A percentile compares a stretch with the other conserved stretches of the same genome.
Evolutionary conservation across 2,888 invertebrate species (phyloP).

Genomic region (Leucoptera coffeella): DNA sequence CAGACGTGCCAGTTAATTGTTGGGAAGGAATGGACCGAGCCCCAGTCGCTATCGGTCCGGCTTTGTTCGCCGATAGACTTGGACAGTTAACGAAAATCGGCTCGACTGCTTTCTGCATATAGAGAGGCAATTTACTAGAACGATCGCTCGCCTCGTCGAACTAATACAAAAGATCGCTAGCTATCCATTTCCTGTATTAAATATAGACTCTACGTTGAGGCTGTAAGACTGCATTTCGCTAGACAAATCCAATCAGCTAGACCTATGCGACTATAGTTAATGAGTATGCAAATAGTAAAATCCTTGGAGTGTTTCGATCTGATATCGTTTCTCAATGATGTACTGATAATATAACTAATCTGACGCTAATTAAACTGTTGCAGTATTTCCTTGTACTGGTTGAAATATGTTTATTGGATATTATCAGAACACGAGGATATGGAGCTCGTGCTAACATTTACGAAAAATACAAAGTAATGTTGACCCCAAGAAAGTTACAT

Average conservation of each 20-base stretch:
- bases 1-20: conserved; percentile 4
- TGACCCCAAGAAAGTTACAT: too few relatives aligned
- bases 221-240: too few relatives aligned
- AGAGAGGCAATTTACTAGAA: conserved; percentile 38
- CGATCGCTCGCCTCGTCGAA: conserved; percentile 21
- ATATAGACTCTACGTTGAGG: too few relatives aligned
- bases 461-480: too few relatives aligned
- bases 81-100: conserved; percentile 38
- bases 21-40: conserved; percentile 2
- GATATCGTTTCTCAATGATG: conserved; percentile 16
- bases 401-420: conserved; percentile 10
- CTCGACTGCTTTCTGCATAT: conserved; percentile 35
- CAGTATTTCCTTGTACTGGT: too few relatives aligned
- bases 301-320: conserved; percentile 19
- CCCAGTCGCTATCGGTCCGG: conserved; percentile 12
- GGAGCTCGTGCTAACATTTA: too few relatives aligned
- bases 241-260: too few relatives aligned
- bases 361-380: too few relatives aligned
- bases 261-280: too few relatives aligned
- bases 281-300: conserved; percentile 25
- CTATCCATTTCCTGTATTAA: too few relatives aligned
- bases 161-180: conserved; percentile 28
- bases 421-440: too few relatives aligned
- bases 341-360: conserved; percentile 15
- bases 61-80: conserved; percentile 17